A percentile compares a stretch with the other conserved stretches of the same genome.
Conservation (phyloP, 2,113 vertebrate species). For the Tiliqua scincoides region DNA sequence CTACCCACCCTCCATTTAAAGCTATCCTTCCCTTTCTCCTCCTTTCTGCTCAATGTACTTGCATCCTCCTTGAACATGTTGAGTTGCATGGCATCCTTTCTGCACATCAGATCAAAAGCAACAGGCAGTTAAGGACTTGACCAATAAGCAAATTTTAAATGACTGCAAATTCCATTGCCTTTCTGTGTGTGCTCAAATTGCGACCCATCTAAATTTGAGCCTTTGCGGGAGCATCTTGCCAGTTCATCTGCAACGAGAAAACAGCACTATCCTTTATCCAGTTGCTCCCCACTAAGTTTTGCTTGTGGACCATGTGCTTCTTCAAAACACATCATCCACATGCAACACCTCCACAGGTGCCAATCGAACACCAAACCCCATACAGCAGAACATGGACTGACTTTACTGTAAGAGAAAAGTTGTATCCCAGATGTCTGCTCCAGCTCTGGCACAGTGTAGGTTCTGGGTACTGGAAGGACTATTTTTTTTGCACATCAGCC, state of each 20-base stretch:
- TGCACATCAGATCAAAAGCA: slow-evolving; percentile 21
- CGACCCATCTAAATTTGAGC: neutral
- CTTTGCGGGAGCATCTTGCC: neutral
- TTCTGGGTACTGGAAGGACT: too few relatives aligned
- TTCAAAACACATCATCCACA: neutral
- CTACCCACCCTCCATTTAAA: too few relatives aligned
- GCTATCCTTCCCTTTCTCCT: neutral
- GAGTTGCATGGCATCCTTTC: slow-evolving; percentile 36
- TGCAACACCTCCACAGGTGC: neutral
- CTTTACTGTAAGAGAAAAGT: neutral
- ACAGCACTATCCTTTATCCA: neutral
- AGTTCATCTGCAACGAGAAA: neutral
- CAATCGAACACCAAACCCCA: neutral
- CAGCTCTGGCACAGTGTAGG: too few relatives aligned
- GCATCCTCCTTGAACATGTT: slow-evolving; percentile 48
- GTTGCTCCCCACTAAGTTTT: neutral
- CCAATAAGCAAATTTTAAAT: neutral
- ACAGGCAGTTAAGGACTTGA: slow-evolving; percentile 52
- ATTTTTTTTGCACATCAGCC: too few relatives aligned
- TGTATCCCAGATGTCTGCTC: neutral
- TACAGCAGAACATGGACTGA: neutral
- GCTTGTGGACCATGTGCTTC: neutral
- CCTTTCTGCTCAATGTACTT: slow-evolving; percentile 40
- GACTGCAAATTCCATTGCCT: neutral
- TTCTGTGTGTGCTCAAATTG: neutral